phyloP scores from a whole-genome alignment of 2,888 invertebrate genomes.

The Cheilosia urbana region DNA sequence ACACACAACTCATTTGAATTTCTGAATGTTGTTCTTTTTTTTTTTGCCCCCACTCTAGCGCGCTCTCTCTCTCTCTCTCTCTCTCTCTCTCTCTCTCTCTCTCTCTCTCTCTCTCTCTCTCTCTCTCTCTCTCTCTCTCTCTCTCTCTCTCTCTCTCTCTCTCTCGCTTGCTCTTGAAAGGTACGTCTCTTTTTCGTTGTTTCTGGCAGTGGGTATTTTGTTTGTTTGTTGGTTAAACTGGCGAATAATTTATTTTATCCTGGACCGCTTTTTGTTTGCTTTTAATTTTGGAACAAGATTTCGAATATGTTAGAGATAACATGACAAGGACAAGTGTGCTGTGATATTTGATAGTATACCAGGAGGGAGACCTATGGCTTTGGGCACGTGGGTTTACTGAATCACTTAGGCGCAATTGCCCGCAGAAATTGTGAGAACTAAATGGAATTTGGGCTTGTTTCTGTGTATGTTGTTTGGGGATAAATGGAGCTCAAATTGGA shows the following conservation, averaged over 20 bases:
- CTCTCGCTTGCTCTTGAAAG: neutral
- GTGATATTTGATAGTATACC: neutral
- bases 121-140: neutral
- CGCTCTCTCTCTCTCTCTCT: neutral
- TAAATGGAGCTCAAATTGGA: conserved; percentile 55
- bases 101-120: neutral
- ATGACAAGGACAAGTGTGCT: conserved; percentile 34
- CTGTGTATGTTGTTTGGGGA: conserved; percentile 21
- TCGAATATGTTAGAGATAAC: conserved; percentile 59
- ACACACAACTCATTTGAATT: conserved; percentile 58
- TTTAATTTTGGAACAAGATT: conserved; percentile 36
- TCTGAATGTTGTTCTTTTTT: conserved; percentile 12
- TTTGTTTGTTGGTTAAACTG: conserved; percentile 51
- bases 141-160: neutral
- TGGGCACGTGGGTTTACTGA: conserved; percentile 47
- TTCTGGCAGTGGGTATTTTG: conserved; percentile 3
- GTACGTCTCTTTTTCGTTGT: neutral
- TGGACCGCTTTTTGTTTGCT: conserved; percentile 47
- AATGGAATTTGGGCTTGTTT: conserved; percentile 20
- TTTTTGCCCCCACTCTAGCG: neutral
- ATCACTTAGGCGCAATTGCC: conserved; percentile 43
- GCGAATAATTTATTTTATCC: conserved; percentile 63
- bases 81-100: neutral
- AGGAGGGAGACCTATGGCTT: neutral
- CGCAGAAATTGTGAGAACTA: conserved; percentile 47